Percentiles rank a stretch among this genome's conserved stretches.
These are phyloP conservation scores for Gavia stellata DNA, from an alignment of 2,113 vertebrate species.

Conservation along the genomic window DNA sequence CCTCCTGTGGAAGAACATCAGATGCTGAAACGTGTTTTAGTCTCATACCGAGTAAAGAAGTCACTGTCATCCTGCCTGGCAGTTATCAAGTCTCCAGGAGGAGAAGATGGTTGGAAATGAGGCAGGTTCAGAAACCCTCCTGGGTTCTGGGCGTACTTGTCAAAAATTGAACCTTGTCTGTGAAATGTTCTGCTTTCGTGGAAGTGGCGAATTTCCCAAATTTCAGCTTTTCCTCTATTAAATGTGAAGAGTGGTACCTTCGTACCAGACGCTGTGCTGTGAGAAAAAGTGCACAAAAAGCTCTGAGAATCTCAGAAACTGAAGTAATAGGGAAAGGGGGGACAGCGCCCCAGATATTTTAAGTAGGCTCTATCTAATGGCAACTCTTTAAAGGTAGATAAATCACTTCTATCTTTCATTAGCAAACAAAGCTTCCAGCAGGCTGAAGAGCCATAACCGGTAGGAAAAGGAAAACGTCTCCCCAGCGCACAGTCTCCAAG, in stretches of 20 bases:
- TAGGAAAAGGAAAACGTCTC: not conserved
- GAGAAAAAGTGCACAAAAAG: not conserved
- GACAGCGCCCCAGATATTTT: not conserved
- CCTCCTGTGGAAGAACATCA: not conserved
- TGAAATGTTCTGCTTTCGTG: not conserved
- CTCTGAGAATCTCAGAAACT: not conserved
- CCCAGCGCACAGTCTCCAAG: not conserved
- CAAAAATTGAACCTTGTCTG: not conserved
- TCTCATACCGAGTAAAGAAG: not conserved
- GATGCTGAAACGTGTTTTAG: not conserved
- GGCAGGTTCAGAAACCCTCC: not conserved
- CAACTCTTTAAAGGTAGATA: not conserved
- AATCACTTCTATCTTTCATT: not conserved
- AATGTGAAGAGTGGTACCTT: not conserved
- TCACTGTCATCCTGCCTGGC: not conserved
- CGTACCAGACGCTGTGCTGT: not conserved
- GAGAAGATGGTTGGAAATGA: not conserved
- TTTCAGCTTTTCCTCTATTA: not conserved
- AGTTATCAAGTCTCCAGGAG: not conserved
- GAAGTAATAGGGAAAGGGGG: not conserved
- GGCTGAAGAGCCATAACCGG: not conserved
- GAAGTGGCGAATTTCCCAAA: not conserved
- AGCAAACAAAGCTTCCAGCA: not conserved
- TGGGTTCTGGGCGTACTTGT: not conserved
- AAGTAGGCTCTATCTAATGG: not conserved